Conservation (phyloP, 2,888 invertebrate genomes). For the Magallana nippona region DNA sequence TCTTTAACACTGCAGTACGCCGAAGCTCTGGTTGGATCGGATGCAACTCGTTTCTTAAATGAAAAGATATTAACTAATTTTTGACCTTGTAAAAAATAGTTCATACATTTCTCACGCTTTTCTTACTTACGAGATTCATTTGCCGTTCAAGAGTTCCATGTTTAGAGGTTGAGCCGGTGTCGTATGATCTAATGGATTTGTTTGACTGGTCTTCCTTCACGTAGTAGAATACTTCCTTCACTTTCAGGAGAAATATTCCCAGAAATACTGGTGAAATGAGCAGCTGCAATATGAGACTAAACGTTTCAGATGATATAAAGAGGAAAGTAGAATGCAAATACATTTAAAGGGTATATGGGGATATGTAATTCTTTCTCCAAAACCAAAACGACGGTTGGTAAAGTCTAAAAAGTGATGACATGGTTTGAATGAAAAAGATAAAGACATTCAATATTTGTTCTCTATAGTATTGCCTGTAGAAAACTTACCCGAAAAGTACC, state of each 20-base stretch:
- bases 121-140: background rate
- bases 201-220: background rate
- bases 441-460: too few species aligned
- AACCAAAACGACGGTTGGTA: background rate
- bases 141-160: background rate
- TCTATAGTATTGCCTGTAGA: too few species aligned
- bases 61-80: background rate
- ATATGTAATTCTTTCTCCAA: too few species aligned
- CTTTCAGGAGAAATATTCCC: conserved; percentile 39
- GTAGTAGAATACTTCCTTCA: background rate
- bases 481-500: conserved; percentile 57
- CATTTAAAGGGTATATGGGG: too few species aligned
- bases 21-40: background rate
- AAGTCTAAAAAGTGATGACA: background rate
- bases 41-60: background rate
- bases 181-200: too few species aligned
- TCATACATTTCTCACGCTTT: too few species aligned
- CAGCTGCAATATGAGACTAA: conserved; percentile 52
- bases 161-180: too few species aligned
- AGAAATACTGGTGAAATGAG: conserved; percentile 55
- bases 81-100: too few species aligned
- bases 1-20: background rate
- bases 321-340: background rate
- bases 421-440: background rate
- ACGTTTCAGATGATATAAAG: background rate